phyloP scores from a whole-genome alignment of 2,113 vertebrate species.

The Siphamia tubifer region DNA sequence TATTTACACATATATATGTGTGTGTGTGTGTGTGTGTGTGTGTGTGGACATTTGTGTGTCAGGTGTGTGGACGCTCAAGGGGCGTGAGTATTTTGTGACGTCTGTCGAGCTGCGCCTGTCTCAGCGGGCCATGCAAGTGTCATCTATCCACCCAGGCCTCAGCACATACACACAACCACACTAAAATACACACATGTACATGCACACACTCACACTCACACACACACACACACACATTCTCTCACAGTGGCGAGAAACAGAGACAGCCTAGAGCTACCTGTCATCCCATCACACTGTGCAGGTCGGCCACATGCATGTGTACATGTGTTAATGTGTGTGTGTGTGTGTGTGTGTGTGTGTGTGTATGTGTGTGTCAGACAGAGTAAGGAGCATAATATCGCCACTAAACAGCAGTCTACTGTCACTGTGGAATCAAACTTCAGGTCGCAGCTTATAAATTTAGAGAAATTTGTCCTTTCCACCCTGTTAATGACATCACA shows the following conservation, averaged over 20 bases:
- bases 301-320: conserved; percentile 34
- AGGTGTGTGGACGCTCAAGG: conserved; percentile 52
- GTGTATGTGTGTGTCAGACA: not conserved
- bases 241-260: conserved; percentile 56
- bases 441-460: not conserved
- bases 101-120: conserved; percentile 73
- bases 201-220: not conserved
- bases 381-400: conserved; percentile 23
- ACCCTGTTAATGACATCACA: conserved; percentile 2
- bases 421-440: conserved; percentile 30
- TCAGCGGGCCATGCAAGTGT: conserved; percentile 74
- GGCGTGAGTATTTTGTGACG: conserved; percentile 73
- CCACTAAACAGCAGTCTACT: conserved; percentile 22
- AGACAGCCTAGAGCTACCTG: conserved; percentile 73
- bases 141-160: conserved; percentile 69
- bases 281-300: conserved; percentile 74
- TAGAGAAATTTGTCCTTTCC: not conserved
- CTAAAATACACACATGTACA: conserved; percentile 20
- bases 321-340: not conserved
- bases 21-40: not conserved
- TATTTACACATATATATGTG: too few species aligned
- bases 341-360: not conserved
- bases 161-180: conserved; percentile 20
- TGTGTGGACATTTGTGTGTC: conserved; percentile 38
- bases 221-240: conserved; percentile 23